Evolutionary conservation across 1,140 invertebrate genomes (phyloP).

Genomic region (Bombus breviceps): DNA sequence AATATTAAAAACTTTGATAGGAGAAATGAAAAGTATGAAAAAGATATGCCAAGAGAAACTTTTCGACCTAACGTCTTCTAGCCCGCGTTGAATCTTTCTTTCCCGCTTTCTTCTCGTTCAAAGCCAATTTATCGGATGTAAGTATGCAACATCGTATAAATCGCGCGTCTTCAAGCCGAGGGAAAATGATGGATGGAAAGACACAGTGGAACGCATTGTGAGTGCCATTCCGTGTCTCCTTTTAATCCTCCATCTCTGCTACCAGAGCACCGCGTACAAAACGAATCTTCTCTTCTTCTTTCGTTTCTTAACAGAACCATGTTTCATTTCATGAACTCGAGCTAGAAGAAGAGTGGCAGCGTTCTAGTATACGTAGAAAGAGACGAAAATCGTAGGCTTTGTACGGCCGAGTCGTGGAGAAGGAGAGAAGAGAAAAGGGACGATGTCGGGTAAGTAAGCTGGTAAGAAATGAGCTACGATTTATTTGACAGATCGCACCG

Average conservation of each 20-base stretch:
- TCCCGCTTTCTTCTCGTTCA: not conserved
- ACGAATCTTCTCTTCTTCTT: slow-evolving; percentile 3
- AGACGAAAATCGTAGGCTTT: not conserved
- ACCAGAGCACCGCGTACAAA: not conserved
- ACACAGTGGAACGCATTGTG: slow-evolving; percentile 57
- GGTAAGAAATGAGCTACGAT: slow-evolving; percentile 77
- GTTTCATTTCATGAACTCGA: slow-evolving; percentile 38
- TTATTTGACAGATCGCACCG: slow-evolving; percentile 80
- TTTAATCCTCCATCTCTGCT: slow-evolving; percentile 8
- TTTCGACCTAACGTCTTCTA: too few relatives aligned
- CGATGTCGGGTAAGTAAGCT: slow-evolving; percentile 57
- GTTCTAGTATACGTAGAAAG: slow-evolving; percentile 5
- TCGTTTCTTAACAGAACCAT: not conserved
- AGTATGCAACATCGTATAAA: not conserved
- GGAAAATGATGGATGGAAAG: slow-evolving; percentile 40
- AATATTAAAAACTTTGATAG: too few relatives aligned
- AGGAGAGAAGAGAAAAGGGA: slow-evolving; percentile 23
- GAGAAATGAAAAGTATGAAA: too few relatives aligned
- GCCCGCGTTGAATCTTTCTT: not conserved
- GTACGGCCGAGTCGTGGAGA: not conserved
- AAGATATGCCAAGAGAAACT: too few relatives aligned
- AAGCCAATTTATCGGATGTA: not conserved
- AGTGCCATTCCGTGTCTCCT: slow-evolving; percentile 31
- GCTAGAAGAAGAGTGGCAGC: slow-evolving; percentile 1
- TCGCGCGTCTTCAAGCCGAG: slow-evolving; percentile 6